Evolutionary conservation across 2,888 invertebrate species (phyloP).

Genomic region (Globia sparganii): DNA sequence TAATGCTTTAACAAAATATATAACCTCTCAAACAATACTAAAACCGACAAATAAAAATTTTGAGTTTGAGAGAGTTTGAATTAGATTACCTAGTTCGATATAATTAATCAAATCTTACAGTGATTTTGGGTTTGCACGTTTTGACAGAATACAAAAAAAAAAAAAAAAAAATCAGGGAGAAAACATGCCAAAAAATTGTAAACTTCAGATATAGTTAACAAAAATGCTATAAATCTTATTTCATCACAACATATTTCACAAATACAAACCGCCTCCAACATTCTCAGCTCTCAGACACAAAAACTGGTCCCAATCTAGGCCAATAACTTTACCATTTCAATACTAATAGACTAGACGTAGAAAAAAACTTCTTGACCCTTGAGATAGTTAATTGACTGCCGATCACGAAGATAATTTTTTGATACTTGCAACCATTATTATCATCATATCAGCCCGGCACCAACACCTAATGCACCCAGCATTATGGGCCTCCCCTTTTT

Average conservation of each 20-base stretch:
- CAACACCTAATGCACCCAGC: no score
- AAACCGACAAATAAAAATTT: no score
- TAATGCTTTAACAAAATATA: no score
- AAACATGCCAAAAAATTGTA: background rate
- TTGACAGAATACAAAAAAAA: no score
- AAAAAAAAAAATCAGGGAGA: no score
- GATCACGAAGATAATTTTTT: background rate
- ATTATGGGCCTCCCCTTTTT: no score
- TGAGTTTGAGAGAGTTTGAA: no score
- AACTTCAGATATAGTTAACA: background rate
- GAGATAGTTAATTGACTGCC: background rate
- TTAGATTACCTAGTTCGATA: no score
- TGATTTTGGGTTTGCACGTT: no score
- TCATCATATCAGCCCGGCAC: no score
- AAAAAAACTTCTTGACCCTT: slow-evolving; percentile 28
- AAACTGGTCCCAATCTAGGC: slow-evolving; percentile 50
- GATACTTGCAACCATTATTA: background rate
- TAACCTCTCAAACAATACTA: no score
- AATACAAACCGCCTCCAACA: background rate
- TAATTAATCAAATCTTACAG: no score
- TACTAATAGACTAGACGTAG: background rate
- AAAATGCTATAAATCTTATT: slow-evolving; percentile 7
- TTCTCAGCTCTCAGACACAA: slow-evolving; percentile 4
- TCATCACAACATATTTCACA: slow-evolving; percentile 12
- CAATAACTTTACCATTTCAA: slow-evolving; percentile 47